Conservation (phyloP, 2,797 vertebrate genomes). For the Nannoperca australis region DNA sequence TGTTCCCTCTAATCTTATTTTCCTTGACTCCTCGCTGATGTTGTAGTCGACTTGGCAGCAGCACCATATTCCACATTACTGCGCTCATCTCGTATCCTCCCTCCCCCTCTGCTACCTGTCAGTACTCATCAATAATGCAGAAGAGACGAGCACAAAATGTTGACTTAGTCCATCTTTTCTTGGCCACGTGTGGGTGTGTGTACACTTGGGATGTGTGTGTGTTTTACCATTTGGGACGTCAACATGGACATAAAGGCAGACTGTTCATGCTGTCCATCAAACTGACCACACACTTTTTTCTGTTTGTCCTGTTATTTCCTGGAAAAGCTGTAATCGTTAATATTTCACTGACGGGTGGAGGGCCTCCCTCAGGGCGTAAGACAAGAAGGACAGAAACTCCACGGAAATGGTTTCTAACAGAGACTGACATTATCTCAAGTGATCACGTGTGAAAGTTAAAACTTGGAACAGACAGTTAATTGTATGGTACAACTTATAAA, state of each 20-base stretch:
- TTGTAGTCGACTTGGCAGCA: neutral
- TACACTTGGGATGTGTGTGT: neutral
- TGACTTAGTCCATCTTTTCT: constrained; percentile 2
- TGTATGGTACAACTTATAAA: neutral
- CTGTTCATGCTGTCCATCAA: constrained; percentile 8
- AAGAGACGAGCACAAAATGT: constrained; percentile 30
- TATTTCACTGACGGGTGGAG: constrained; percentile 27
- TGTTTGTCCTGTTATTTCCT: constrained; percentile 26
- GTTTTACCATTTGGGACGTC: constrained; percentile 5
- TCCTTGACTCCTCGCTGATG: neutral
- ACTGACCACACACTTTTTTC: neutral
- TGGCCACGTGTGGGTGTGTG: neutral
- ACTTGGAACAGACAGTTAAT: neutral
- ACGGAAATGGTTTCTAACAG: neutral
- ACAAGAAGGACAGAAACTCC: constrained; percentile 1
- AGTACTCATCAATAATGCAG: constrained; percentile 51
- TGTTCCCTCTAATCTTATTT: neutral
- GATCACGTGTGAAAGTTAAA: neutral
- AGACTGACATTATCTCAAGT: neutral
- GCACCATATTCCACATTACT: constrained; percentile 10
- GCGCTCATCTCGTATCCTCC: neutral
- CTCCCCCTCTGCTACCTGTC: constrained; percentile 5
- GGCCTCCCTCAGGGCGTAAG: neutral
- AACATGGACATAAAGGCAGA: neutral
- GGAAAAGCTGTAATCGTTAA: constrained; percentile 19